Evolutionary conservation across 2,113 vertebrate species (phyloP), one percentile per base, ranked within the genome.

Genomic region (Crotophaga sulcirostris): DNA sequence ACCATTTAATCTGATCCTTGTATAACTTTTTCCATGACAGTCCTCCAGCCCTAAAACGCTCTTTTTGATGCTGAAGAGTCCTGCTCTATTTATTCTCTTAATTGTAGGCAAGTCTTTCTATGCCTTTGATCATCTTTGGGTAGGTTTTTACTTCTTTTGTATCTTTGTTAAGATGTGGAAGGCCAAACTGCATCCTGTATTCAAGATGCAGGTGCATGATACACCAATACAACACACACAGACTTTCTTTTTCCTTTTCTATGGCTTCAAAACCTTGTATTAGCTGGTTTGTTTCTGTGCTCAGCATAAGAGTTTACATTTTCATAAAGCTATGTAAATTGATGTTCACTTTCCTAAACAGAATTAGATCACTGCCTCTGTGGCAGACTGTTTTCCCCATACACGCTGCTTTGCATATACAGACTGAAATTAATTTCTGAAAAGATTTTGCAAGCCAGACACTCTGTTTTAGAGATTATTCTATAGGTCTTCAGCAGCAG

Each of bases 281-380:
- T 74, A 84, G 16, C 87, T 33, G 42, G 31, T 86, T 69, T 74
- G 14, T 84, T 94, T 84, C 68, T 83, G 21, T 67, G 60, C 25
- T 86, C 25, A 84, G n/a, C 63, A 58, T 3, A 49, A 44, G n/a
- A 90, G 16, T 1, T 86, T n/a, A 75, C 55, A 11, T 77, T 89
- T 87, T 89, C 45, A 70, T 63, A 84, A 90, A 84, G 59, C 76
- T 62, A 58, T 59, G 64, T 51, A 92, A 89, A 96, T 63, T 58
- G 36, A 7, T 38, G n/a, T 58, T 95, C 59, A 12, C 68, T 74
- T 83, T 74, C 52, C 47, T 70, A 77, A 87, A 60, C 68, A 84
- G 64, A 74, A 74, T 21, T 72, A 59, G 33, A 90, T 86, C 44
- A 19, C 72, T 34, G 63, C 38, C 64, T 68, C 7, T 29, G 18